Evolutionary conservation across 2,113 vertebrate species (phyloP).

Genomic region (Ovibos moschatus): DNA sequence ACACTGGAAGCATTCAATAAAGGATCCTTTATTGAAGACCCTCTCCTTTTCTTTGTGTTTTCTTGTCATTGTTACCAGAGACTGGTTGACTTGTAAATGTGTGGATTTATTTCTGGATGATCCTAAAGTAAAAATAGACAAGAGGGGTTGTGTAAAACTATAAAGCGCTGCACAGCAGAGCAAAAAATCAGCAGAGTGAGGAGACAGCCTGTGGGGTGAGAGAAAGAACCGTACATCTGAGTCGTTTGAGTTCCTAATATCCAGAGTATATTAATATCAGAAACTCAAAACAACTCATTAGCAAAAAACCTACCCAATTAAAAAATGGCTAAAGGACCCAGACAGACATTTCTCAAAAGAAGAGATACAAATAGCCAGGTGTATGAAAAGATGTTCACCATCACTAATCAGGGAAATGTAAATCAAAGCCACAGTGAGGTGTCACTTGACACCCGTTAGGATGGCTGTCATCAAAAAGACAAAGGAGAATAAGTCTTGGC

Average conservation of each 20-base stretch:
- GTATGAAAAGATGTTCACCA: not conserved
- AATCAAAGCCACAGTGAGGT: not conserved
- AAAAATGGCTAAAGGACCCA: not conserved
- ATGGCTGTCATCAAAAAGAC: not conserved
- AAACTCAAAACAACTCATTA: not conserved
- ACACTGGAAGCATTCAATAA: not conserved
- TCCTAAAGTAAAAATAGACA: not conserved
- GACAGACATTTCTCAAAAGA: not conserved
- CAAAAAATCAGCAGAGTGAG: not conserved
- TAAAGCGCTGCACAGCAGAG: not conserved
- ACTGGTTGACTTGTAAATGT: not conserved
- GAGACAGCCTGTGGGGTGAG: not conserved
- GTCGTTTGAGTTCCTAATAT: not conserved
- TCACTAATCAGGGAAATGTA: not conserved
- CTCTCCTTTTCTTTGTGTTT: not conserved
- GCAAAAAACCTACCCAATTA: not conserved
- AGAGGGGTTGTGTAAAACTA: not conserved
- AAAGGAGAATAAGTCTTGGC: not conserved
- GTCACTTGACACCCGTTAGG: not conserved
- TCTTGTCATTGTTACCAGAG: not conserved
- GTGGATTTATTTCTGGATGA: not conserved
- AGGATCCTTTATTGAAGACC: not conserved
- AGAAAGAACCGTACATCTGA: not conserved
- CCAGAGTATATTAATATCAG: not conserved
- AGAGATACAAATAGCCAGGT: not conserved